Percentiles rank a stretch among this genome's conserved stretches.
These are phyloP conservation scores for Drosophila pachea DNA, from an alignment of 1,140 invertebrate species.

Conservation along the genomic window DNA sequence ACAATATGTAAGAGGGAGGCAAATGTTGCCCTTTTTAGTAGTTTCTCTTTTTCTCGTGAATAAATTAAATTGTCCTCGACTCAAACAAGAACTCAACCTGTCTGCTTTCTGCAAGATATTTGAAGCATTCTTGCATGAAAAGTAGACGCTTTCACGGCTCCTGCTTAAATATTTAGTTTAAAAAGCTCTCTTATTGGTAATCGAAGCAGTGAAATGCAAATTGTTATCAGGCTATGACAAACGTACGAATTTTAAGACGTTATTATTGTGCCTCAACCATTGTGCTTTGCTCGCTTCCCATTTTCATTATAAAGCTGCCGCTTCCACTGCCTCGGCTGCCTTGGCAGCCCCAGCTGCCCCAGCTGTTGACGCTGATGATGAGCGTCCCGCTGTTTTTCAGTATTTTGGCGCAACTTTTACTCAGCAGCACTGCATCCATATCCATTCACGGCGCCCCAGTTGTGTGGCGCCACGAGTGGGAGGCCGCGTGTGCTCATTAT, in stretches of 20 bases:
- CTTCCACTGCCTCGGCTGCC: neutral
- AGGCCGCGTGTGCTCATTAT: slow-evolving; percentile 53
- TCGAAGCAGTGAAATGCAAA: slow-evolving; percentile 37
- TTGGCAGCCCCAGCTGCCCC: neutral
- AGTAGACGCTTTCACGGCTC: slow-evolving; percentile 11
- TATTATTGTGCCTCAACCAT: slow-evolving; percentile 40
- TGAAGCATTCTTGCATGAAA: neutral
- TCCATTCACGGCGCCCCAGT: slow-evolving; percentile 46
- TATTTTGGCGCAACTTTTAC: slow-evolving; percentile 65
- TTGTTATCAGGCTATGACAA: slow-evolving; percentile 20
- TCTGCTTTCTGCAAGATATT: neutral
- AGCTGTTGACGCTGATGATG: slow-evolving; percentile 52
- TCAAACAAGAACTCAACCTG: slow-evolving; percentile 3
- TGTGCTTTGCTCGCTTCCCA: slow-evolving; percentile 33
- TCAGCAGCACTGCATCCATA: slow-evolving; percentile 44
- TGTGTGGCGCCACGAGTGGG: slow-evolving; percentile 45
- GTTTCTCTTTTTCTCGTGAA: slow-evolving; percentile 1
- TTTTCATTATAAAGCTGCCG: slow-evolving; percentile 26
- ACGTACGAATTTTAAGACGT: slow-evolving; percentile 39
- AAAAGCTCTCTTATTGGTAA: slow-evolving; percentile 31
- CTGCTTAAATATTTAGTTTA: slow-evolving; percentile 30
- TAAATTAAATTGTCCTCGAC: slow-evolving; percentile 1
- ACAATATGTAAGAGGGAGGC: neutral
- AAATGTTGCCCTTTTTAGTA: neutral
- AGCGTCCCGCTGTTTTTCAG: slow-evolving; percentile 65